Percentiles rank a stretch among this genome's conserved stretches.
phyloP scores from a whole-genome alignment of 2,113 vertebrate species.

The Leptobrachium ailaonicum region DNA sequence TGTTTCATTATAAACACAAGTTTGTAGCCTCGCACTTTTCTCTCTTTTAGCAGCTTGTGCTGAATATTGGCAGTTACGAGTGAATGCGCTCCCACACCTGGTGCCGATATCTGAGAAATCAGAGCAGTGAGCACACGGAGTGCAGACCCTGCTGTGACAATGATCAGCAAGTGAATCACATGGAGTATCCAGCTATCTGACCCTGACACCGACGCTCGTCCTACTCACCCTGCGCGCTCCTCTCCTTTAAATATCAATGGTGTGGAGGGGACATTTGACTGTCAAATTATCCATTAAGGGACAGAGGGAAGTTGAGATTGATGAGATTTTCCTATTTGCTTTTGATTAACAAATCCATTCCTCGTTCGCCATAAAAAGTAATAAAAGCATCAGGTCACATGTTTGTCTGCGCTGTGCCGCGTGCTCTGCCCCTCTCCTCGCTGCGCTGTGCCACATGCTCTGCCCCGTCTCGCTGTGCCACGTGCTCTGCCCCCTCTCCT shows the following conservation, averaged over 20 bases:
- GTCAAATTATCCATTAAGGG: constrained; percentile 55
- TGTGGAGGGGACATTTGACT: constrained; percentile 50
- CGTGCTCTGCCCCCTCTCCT: too few species aligned
- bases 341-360: constrained; percentile 45
- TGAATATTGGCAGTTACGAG: too few species aligned
- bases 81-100: too few species aligned
- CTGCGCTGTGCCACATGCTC: too few species aligned
- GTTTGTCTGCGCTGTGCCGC: not conserved
- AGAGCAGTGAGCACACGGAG: too few species aligned
- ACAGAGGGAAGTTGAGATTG: constrained; percentile 53
- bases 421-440: too few species aligned
- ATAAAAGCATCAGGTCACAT: not conserved
- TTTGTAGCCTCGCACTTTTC: too few species aligned
- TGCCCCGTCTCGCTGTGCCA: too few species aligned
- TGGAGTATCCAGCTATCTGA: constrained; percentile 82
- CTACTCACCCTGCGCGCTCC: constrained; percentile 66
- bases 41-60: too few species aligned
- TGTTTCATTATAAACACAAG: too few species aligned
- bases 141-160: too few species aligned
- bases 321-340: constrained; percentile 22
- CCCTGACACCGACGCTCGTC: constrained; percentile 77
- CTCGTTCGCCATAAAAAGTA: not conserved
- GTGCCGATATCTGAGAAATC: too few species aligned
- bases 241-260: constrained; percentile 61
- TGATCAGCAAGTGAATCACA: constrained; percentile 73